Evolutionary conservation across 1,140 invertebrate genomes (phyloP).

Genomic region (Cryptotermes secundus): DNA sequence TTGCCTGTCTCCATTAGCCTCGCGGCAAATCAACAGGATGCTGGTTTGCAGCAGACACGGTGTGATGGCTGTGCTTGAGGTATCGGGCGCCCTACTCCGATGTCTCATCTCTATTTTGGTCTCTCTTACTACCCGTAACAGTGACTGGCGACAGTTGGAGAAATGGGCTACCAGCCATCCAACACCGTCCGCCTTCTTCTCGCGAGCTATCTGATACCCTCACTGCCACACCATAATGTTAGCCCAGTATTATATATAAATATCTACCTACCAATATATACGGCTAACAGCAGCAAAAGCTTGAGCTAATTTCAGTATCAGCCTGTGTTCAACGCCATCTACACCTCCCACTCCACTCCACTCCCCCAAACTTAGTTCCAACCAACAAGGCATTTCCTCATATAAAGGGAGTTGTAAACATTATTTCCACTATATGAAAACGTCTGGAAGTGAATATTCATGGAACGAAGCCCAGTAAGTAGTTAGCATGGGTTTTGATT

Average conservation of each 20-base stretch:
- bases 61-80: background rate
- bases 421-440: background rate
- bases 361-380: no score
- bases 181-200: background rate
- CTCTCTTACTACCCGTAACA: background rate
- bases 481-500: background rate
- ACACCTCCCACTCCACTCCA: background rate
- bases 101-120: constrained; percentile 16
- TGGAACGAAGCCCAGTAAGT: background rate
- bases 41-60: no score
- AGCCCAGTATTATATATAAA: constrained; percentile 18
- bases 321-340: background rate
- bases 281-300: constrained; percentile 3
- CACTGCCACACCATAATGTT: background rate
- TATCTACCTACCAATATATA: constrained; percentile 14
- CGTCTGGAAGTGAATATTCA: background rate
- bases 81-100: background rate
- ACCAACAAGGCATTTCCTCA: constrained; percentile 5
- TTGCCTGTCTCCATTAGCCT: no score
- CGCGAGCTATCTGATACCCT: background rate
- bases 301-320: background rate
- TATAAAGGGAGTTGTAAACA: background rate
- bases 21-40: no score
- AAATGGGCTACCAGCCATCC: constrained; percentile 13
- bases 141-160: background rate